Percentiles rank a stretch among this genome's conserved stretches.
Evolutionary conservation across 2,888 invertebrate species (phyloP).

Genomic region (Chesias legatella): DNA sequence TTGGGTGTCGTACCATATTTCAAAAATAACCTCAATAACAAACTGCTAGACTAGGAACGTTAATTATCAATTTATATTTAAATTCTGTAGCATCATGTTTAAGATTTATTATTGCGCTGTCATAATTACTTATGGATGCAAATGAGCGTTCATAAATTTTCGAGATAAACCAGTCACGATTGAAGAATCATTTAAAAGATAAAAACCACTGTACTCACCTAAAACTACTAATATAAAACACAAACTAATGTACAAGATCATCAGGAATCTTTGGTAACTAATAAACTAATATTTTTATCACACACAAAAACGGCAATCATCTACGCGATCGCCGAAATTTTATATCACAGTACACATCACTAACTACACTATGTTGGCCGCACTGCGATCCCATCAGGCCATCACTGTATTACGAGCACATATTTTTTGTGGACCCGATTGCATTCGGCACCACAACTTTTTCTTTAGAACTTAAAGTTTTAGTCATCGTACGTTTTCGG

Average conservation of each 20-base stretch:
- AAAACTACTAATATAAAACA: slow-evolving; percentile 80
- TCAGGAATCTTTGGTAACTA: slow-evolving; percentile 80
- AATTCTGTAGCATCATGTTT: slow-evolving; percentile 31
- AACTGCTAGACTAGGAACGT: slow-evolving; percentile 12
- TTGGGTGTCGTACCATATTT: slow-evolving; percentile 10
- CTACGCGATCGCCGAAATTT: slow-evolving; percentile 72
- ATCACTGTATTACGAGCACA: slow-evolving; percentile 71
- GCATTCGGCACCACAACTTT: slow-evolving; percentile 73
- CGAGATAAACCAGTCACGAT: slow-evolving; percentile 41
- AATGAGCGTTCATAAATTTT: slow-evolving; percentile 51
- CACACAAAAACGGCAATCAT: slow-evolving; percentile 72
- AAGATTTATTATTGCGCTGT: slow-evolving; percentile 34
- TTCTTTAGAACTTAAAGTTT: slow-evolving; percentile 70
- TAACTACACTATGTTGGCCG: slow-evolving; percentile 70
- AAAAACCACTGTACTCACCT: slow-evolving; percentile 58
- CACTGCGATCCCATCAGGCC: slow-evolving; percentile 78
- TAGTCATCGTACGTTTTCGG: slow-evolving; percentile 62
- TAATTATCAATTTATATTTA: slow-evolving; percentile 20
- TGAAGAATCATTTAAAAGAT: slow-evolving; percentile 28
- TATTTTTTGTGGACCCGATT: slow-evolving; percentile 68
- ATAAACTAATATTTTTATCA: slow-evolving; percentile 75
- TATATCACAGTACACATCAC: slow-evolving; percentile 79
- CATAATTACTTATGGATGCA: slow-evolving; percentile 49
- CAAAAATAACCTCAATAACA: slow-evolving; percentile 15
- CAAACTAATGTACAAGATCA: slow-evolving; percentile 80